Percentiles rank a stretch among this genome's conserved stretches.
These are phyloP conservation scores for Leptoclinus maculatus DNA, from an alignment of 2,797 vertebrate genomes.

Conservation along the genomic window DNA sequence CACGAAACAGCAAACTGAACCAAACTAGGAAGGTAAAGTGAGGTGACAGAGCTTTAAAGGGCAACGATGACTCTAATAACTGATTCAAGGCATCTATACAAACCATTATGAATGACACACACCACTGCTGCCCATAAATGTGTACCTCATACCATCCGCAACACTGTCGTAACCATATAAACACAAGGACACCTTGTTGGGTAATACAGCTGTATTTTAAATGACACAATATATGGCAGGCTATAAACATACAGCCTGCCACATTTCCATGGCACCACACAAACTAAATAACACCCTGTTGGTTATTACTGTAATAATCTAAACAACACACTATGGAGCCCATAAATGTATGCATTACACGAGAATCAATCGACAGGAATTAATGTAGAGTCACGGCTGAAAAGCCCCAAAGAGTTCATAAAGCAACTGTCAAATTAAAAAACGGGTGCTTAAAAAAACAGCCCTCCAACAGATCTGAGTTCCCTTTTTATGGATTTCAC, in stretches of 20 bases:
- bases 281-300: conserved; percentile 50
- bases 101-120: conserved; percentile 4
- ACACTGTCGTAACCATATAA: conserved; percentile 9
- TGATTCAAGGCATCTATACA: background rate
- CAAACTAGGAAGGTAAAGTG: conserved; percentile 4
- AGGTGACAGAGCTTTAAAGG: background rate
- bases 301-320: conserved; percentile 47
- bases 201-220: conserved; percentile 33
- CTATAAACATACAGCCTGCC: conserved; percentile 43
- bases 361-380: conserved; percentile 26
- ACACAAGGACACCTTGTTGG: conserved; percentile 37
- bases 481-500: conserved; percentile 31
- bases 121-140: conserved; percentile 14
- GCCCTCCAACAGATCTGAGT: conserved; percentile 2
- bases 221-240: conserved; percentile 27
- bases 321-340: conserved; percentile 28
- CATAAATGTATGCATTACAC: conserved; percentile 23
- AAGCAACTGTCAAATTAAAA: conserved; percentile 42
- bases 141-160: background rate
- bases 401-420: conserved; percentile 34
- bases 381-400: conserved; percentile 31
- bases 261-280: conserved; percentile 19
- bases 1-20: background rate
- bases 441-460: conserved; percentile 6
- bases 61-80: background rate